Conservation (phyloP, 2,888 invertebrate species). For the Nephrotoma appendiculata region DNA sequence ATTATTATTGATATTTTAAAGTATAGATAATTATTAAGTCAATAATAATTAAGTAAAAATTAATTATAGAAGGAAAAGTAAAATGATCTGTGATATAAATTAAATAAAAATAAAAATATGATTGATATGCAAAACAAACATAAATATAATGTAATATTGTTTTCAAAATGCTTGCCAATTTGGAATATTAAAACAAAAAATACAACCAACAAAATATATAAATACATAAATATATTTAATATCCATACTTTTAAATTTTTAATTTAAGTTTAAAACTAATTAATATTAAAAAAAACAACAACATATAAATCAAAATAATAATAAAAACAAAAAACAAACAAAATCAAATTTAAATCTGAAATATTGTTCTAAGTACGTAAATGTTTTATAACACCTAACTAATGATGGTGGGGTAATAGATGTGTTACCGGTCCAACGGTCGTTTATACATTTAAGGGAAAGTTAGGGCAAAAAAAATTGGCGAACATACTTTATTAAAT, state of each 20-base stretch:
- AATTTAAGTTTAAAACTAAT: neutral
- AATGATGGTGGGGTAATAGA: no score
- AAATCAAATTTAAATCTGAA: neutral
- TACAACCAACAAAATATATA: neutral
- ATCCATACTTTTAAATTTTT: neutral
- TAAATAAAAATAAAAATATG: neutral
- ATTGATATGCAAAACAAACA: neutral
- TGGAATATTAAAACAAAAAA: neutral
- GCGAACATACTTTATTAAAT: no score
- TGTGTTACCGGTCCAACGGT: no score
- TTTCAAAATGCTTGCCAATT: neutral
- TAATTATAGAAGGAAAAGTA: neutral
- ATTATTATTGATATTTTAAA: neutral
- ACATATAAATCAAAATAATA: neutral
- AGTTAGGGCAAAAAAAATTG: no score
- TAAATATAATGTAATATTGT: neutral
- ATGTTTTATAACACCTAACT: no score
- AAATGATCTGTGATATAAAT: neutral
- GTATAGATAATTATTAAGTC: neutral
- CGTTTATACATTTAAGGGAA: no score
- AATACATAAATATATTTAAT: neutral
- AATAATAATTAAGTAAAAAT: neutral
- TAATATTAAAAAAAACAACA: neutral
- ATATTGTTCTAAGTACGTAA: neutral
- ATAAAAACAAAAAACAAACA: neutral